A percentile compares a stretch with the other conserved stretches of the same genome.
Conservation (phyloP, 2,113 vertebrate genomes). For the Numenius arquata region DNA sequence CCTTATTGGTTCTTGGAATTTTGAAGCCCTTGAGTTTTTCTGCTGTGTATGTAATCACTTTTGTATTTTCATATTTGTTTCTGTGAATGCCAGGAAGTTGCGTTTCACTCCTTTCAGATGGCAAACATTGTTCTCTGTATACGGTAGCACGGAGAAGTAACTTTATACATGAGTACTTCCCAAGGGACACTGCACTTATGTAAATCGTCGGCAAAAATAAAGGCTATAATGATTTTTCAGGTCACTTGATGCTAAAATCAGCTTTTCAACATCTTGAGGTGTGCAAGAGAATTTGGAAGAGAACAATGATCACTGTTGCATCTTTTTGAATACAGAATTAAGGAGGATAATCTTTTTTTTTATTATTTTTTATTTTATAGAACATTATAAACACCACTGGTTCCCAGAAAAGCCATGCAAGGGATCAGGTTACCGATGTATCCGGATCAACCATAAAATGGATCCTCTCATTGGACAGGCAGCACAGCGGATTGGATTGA, state of each 20-base stretch:
- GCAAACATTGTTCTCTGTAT: not conserved
- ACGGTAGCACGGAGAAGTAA: not conserved
- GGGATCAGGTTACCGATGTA: conserved; percentile 98
- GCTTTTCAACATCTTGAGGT: not conserved
- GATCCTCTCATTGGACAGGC: conserved; percentile 98
- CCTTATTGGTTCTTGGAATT: not conserved
- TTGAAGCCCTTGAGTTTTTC: not conserved
- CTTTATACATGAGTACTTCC: not conserved
- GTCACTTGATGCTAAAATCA: not conserved
- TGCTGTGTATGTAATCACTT: accelerated
- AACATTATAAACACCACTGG: conserved; percentile 99
- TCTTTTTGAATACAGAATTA: not conserved
- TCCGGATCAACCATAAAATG: conserved; percentile 99
- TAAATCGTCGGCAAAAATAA: not conserved
- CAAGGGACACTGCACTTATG: accelerated
- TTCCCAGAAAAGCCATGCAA: conserved; percentile 98
- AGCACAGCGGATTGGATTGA: conserved; percentile 95
- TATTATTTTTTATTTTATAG: conserved; percentile 66
- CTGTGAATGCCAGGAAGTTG: not conserved
- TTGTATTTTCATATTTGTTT: not conserved
- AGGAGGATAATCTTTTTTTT: conserved; percentile 42
- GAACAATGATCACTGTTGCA: accelerated
- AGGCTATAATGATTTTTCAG: not conserved
- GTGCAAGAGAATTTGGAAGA: not conserved
- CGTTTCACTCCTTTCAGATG: not conserved